These are phyloP conservation scores for Criorhina ranunculi DNA, from an alignment of 2,888 invertebrate genomes.

Conservation along the genomic window DNA sequence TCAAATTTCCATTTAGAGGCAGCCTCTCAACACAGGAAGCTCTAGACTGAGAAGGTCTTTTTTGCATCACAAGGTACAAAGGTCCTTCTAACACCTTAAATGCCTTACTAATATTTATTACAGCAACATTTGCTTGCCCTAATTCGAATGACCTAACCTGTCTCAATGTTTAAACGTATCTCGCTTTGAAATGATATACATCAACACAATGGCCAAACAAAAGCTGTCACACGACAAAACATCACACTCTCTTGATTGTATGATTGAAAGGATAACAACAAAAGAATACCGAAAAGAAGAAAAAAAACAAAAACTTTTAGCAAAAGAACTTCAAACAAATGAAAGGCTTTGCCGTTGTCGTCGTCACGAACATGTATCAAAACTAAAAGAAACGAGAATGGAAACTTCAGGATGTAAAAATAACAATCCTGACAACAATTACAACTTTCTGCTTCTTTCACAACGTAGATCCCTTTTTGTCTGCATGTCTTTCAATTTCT, in stretches of 20 bases:
- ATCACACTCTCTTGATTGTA: slow-evolving; percentile 39
- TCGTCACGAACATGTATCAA: slow-evolving; percentile 56
- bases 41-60: too few relatives aligned
- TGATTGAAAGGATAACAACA: slow-evolving; percentile 60
- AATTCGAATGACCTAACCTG: not conserved
- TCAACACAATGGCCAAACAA: slow-evolving; percentile 38
- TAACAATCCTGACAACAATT: slow-evolving; percentile 70
- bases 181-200: slow-evolving; percentile 10
- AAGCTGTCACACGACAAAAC: slow-evolving; percentile 30
- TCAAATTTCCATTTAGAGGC: too few relatives aligned
- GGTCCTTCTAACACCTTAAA: too few relatives aligned
- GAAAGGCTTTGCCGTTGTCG: slow-evolving; percentile 57
- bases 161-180: not conserved
- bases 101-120: not conserved
- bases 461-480: slow-evolving; percentile 48
- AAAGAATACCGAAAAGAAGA: slow-evolving; percentile 17
- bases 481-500: slow-evolving; percentile 54
- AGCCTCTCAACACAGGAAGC: too few relatives aligned
- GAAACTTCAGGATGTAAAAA: slow-evolving; percentile 63
- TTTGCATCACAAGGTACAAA: too few relatives aligned
- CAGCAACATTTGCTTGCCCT: too few relatives aligned
- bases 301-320: slow-evolving; percentile 6
- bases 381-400: slow-evolving; percentile 47
- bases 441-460: slow-evolving; percentile 61
- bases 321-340: slow-evolving; percentile 53